Evolutionary conservation across 1,140 invertebrate genomes (phyloP).

Genomic region (Parapsyche elsis): DNA sequence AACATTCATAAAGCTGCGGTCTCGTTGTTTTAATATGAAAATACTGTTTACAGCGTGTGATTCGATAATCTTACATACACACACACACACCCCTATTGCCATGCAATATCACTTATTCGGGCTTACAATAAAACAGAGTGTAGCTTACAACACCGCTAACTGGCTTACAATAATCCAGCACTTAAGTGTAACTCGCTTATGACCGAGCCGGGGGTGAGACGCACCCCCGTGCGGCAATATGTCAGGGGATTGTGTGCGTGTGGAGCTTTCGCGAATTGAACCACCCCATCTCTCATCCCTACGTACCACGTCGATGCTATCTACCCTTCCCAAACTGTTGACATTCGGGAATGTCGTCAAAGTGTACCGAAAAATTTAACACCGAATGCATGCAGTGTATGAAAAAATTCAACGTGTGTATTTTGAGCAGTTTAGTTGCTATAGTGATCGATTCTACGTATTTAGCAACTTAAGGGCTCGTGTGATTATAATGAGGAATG

Average conservation of each 20-base stretch:
- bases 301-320: too few relatives aligned
- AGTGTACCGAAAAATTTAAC: too few relatives aligned
- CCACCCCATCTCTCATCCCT: not conserved
- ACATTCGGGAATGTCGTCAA: not conserved
- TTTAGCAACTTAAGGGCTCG: too few relatives aligned
- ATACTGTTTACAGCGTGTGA: not conserved
- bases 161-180: conserved; percentile 48
- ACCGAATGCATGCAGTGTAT: too few relatives aligned
- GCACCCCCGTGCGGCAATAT: conserved; percentile 35
- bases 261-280: not conserved
- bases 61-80: not conserved
- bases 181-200: conserved; percentile 47
- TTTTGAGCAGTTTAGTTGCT: too few relatives aligned
- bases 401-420: too few relatives aligned
- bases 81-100: not conserved
- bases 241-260: conserved; percentile 37
- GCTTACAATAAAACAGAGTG: conserved; percentile 47
- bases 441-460: too few relatives aligned
- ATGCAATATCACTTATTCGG: conserved; percentile 44
- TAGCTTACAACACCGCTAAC: conserved; percentile 47
- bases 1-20: not conserved
- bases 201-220: conserved; percentile 26
- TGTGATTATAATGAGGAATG: too few relatives aligned
- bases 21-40: not conserved
- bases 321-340: not conserved